Evolutionary conservation across 1,140 invertebrate species (phyloP), one percentile per base, ranked within the genome.

Genomic region (Hormaphis cornu): DNA sequence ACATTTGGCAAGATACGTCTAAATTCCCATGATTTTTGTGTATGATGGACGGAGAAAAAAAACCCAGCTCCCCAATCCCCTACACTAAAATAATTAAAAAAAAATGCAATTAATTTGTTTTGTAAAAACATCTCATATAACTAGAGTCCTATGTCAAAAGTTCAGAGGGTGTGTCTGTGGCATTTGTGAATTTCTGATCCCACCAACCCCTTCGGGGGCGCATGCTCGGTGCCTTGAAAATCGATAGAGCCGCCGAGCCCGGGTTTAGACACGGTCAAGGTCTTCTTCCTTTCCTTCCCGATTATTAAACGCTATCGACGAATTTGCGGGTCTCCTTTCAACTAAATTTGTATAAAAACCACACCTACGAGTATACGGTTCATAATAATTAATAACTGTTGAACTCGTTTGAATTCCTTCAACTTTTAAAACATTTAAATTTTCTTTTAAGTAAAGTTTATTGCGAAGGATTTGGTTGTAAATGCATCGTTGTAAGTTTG

Each of bases 191-290:
- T 46, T 63, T 46, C 26, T 35, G 9, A 48, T 48, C 26, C 26
- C 10, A 14, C 14, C 44, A 30, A 33, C 61, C 42, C 28, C 30
- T 14, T 33, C 30, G 28, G 44, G 42, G 61, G 58, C 61, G 61
- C 61, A 66, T 66, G 61, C 44, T 46, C 44, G 26, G 24, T 3
- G 20, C 6, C 28, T 9, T 26, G 18, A 66, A 66, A 66, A 66
- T 66, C 61, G 61, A 66, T 66, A 66, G 61, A 66, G 61, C 61
- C 44, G 33, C 26, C 30, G 61, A 63, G 61, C 44, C 61, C 61
- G 61, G 61, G 30, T 35, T 50, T 50, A 18, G 30, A 18, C 61
- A 66, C 61, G 61, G 61, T 66, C 61, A 66, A 66, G 61, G 61
- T 66, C 61, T 66, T 66, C 28, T n/a, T 5, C 18, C 42, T 46